Conservation (phyloP, 2,797 vertebrate genomes). For the Mionectes olivaceus region DNA sequence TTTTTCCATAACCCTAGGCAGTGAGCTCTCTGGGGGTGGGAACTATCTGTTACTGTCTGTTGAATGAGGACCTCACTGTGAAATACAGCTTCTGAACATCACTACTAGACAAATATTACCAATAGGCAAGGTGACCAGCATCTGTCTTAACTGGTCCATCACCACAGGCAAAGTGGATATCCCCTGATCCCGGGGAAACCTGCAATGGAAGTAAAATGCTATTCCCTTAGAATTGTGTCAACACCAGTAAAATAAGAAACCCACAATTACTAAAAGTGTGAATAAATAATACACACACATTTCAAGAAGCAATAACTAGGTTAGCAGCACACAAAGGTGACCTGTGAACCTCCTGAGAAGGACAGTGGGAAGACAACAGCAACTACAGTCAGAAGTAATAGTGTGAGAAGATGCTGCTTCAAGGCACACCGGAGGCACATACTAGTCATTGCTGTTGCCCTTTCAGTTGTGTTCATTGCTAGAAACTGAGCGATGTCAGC, state of each 20-base stretch:
- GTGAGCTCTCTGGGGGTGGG: constrained; percentile 5
- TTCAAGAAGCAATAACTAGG: not conserved
- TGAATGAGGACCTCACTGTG: not conserved
- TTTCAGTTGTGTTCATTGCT: not conserved
- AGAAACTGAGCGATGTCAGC: not conserved
- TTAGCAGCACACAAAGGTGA: constrained; percentile 6
- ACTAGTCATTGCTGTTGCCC: not conserved
- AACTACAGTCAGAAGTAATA: not conserved
- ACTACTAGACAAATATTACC: not conserved
- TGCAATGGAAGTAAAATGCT: not conserved
- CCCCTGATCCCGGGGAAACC: not conserved
- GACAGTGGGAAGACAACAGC: not conserved
- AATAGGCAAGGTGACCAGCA: not conserved
- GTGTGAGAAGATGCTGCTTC: not conserved
- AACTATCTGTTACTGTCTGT: constrained; percentile 24
- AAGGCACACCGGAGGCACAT: not conserved
- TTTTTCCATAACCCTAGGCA: constrained; percentile 68
- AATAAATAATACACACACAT: not conserved
- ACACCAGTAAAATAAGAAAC: not conserved
- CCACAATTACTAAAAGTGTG: not conserved
- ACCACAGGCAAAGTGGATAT: not conserved
- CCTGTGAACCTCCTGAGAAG: not conserved
- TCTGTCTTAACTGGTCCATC: not conserved
- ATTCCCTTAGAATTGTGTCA: not conserved
- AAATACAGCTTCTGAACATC: not conserved